Evolutionary conservation across 2,888 invertebrate species (phyloP).

Genomic region (Beris chalybata): DNA sequence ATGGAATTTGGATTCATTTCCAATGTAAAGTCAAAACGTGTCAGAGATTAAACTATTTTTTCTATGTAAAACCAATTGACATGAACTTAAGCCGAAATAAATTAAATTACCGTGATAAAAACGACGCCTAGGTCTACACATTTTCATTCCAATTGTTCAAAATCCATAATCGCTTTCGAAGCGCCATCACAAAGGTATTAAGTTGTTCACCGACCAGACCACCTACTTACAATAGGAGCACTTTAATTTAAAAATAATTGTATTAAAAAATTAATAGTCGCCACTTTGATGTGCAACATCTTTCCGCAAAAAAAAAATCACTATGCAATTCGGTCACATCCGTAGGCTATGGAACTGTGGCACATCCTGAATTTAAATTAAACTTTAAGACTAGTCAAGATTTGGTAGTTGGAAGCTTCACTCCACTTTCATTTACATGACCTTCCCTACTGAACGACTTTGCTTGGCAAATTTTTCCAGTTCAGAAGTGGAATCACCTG

Average conservation of each 20-base stretch:
- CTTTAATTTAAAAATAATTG: conserved; percentile 10
- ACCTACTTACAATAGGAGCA: conserved; percentile 15
- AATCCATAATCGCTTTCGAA: too few relatives aligned
- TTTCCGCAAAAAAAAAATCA: neutral
- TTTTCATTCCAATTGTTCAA: too few relatives aligned
- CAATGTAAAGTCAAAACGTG: too few relatives aligned
- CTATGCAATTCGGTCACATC: neutral
- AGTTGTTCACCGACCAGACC: too few relatives aligned
- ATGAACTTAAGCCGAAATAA: too few relatives aligned
- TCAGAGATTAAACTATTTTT: too few relatives aligned
- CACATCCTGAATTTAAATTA: neutral
- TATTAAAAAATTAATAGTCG: conserved; percentile 19
- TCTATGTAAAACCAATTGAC: too few relatives aligned
- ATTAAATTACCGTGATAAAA: too few relatives aligned
- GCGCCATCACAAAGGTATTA: too few relatives aligned
- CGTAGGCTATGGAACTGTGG: neutral
- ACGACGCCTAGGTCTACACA: too few relatives aligned
- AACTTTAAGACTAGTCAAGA: neutral
- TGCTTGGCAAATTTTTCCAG: conserved; percentile 16
- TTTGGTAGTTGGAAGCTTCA: neutral
- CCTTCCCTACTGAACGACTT: conserved; percentile 10
- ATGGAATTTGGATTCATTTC: too few relatives aligned
- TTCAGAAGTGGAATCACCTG: neutral
- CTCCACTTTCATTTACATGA: conserved; percentile 15
- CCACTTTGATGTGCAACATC: neutral